A percentile compares a stretch with the other conserved stretches of the same genome.
phyloP scores from a whole-genome alignment of 2,888 invertebrate genomes.

The Entomobrya multifasciata region DNA sequence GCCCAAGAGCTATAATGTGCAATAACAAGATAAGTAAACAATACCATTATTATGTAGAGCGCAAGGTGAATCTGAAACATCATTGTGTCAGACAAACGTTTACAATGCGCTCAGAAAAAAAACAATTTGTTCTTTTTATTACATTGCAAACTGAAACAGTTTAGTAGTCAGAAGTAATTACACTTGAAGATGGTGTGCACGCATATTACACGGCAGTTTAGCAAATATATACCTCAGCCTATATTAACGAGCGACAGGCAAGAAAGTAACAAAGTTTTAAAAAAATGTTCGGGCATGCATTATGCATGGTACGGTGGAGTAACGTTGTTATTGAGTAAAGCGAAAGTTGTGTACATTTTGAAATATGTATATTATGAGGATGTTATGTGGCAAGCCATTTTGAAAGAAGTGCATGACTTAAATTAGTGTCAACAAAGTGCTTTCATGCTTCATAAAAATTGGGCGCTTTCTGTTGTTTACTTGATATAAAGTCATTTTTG shows the following conservation, averaged over 20 bases:
- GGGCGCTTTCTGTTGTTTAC: slow-evolving; percentile 8
- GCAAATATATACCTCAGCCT: neutral
- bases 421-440: neutral
- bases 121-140: slow-evolving; percentile 23
- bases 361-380: slow-evolving; percentile 3
- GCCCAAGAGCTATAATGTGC: neutral
- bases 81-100: slow-evolving; percentile 33
- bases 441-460: neutral
- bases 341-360: slow-evolving; percentile 55
- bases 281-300: neutral
- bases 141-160: slow-evolving; percentile 6
- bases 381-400: neutral
- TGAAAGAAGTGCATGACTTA: neutral
- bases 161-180: neutral
- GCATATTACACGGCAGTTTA: slow-evolving; percentile 13
- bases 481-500: slow-evolving; percentile 13
- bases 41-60: slow-evolving; percentile 35
- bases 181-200: neutral
- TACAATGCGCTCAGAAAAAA: neutral
- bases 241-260: neutral
- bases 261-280: neutral
- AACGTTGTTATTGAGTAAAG: neutral
- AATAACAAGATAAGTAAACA: slow-evolving; percentile 6
- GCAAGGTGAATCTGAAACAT: slow-evolving; percentile 45
- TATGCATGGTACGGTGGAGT: neutral